phyloP scores from a whole-genome alignment of 2,113 vertebrate genomes.

The Collichthys lucidus region DNA sequence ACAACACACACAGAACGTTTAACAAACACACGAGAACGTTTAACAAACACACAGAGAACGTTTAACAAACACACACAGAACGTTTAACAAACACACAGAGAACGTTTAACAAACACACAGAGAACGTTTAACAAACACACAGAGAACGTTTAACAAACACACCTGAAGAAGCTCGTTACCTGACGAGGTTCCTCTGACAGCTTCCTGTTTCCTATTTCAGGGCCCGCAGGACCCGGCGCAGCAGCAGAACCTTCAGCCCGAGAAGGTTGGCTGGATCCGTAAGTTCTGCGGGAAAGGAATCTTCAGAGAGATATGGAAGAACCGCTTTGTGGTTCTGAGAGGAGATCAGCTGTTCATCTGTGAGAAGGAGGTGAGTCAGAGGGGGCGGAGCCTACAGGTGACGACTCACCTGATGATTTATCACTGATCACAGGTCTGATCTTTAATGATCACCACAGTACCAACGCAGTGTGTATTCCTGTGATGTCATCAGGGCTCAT shows the following conservation, averaged over 20 bases:
- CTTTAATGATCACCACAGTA: neutral
- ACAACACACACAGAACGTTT: too few species aligned
- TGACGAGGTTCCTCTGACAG: neutral
- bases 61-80: too few species aligned
- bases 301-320: slow-evolving; percentile 98
- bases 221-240: slow-evolving; percentile 86
- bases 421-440: neutral
- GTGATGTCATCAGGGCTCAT: slow-evolving; percentile 9
- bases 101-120: too few species aligned
- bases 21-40: too few species aligned
- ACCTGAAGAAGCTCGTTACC: too few species aligned
- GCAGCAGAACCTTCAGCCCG: slow-evolving; percentile 83
- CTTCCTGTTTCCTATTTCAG: slow-evolving; percentile 73
- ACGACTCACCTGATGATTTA: neutral
- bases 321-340: slow-evolving; percentile 91
- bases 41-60: too few species aligned
- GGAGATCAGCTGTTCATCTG: slow-evolving; percentile 94
- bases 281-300: slow-evolving; percentile 96
- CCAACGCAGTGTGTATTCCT: neutral
- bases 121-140: too few species aligned
- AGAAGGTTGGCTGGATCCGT: slow-evolving; percentile 96
- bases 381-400: slow-evolving; percentile 18
- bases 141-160: too few species aligned
- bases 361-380: slow-evolving; percentile 91
- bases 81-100: too few species aligned